phyloP scores from a whole-genome alignment of 2,888 invertebrate genomes.

The Acleris literana region DNA sequence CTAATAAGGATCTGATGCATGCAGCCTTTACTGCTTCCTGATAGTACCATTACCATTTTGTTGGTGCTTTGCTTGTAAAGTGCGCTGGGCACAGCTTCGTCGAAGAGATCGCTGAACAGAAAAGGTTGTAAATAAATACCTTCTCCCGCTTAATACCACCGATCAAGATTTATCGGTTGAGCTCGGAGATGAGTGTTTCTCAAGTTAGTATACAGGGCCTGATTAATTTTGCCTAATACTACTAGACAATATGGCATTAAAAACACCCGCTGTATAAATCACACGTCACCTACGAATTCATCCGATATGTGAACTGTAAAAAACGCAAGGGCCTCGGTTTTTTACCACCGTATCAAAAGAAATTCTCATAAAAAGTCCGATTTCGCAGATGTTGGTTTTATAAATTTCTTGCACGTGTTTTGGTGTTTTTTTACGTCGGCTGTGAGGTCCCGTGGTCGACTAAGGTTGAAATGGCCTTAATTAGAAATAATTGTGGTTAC shows the following conservation, averaged over 20 bases:
- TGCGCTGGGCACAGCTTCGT: too few species aligned
- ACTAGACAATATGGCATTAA: constrained; percentile 4
- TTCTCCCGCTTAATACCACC: too few species aligned
- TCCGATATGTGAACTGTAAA: constrained; percentile 73
- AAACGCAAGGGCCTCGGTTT: constrained; percentile 64
- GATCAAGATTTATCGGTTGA: too few species aligned
- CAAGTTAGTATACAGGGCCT: background rate
- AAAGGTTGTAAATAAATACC: too few species aligned
- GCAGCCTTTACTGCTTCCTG: too few species aligned
- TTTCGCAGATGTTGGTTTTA: constrained; percentile 82
- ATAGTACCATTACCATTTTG: too few species aligned
- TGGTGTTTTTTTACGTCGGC: constrained; percentile 47
- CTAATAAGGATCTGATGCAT: too few species aligned
- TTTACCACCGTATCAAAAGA: constrained; percentile 64
- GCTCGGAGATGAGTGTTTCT: too few species aligned
- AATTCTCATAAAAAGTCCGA: constrained; percentile 70
- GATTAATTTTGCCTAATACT: background rate
- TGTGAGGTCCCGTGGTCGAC: constrained; percentile 57
- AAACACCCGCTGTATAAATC: constrained; percentile 40
- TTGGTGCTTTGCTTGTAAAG: too few species aligned
- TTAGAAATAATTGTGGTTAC: constrained; percentile 59
- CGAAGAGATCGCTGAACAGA: too few species aligned
- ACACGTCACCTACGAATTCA: constrained; percentile 52
- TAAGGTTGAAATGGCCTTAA: constrained; percentile 58
- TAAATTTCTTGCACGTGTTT: constrained; percentile 81